Percentiles rank a stretch among this genome's conserved stretches.
phyloP scores from a whole-genome alignment of 2,113 vertebrate genomes.

The Mungos mungo region DNA sequence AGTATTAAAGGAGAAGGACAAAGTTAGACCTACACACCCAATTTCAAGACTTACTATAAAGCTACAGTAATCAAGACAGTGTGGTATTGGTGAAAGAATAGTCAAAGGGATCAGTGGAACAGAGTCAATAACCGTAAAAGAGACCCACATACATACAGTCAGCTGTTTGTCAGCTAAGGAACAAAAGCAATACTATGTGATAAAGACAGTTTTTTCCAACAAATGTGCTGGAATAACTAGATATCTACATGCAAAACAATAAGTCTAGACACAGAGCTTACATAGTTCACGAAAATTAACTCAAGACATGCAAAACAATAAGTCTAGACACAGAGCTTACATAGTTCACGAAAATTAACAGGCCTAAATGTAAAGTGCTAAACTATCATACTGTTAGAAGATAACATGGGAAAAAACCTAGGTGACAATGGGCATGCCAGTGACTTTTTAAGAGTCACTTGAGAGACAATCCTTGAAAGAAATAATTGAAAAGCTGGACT shows the following conservation, averaged over 20 bases:
- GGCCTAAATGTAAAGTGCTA: not conserved
- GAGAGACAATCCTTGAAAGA: not conserved
- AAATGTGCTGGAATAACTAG: not conserved
- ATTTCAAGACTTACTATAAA: not conserved
- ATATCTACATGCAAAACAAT: not conserved
- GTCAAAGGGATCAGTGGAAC: not conserved
- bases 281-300: not conserved
- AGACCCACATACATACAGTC: not conserved
- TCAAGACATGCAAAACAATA: not conserved
- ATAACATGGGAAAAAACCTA: not conserved
- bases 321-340: not conserved
- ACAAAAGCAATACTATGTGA: not conserved
- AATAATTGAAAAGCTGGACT: not conserved
- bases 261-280: not conserved
- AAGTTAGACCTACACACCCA: not conserved
- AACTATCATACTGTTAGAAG: not conserved
- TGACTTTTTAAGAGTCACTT: not conserved
- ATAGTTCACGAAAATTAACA: not conserved
- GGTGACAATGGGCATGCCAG: not conserved
- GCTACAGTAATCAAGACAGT: not conserved
- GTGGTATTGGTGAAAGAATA: not conserved
- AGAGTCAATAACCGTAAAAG: not conserved
- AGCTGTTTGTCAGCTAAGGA: not conserved
- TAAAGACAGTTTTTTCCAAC: not conserved
- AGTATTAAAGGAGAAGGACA: not conserved